Percentiles rank a stretch among this genome's conserved stretches.
Conservation (phyloP, 1,140 invertebrate genomes). For the Planococcus citri region DNA sequence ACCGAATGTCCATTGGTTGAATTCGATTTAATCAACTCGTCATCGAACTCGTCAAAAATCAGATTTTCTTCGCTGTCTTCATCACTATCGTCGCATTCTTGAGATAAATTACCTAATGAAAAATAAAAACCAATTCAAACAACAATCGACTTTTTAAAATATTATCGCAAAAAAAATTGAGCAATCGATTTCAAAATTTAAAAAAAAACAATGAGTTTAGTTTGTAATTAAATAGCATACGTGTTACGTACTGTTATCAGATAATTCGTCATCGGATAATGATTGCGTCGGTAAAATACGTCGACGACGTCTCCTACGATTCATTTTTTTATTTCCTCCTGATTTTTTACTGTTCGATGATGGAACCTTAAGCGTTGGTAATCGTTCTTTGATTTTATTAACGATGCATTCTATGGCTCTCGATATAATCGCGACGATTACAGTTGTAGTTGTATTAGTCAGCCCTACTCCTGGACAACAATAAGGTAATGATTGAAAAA, state of each 20-base stretch:
- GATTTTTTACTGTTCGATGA: not conserved
- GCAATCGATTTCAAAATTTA: too few species aligned
- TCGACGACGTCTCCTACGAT: not conserved
- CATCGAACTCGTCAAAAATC: conserved; percentile 6
- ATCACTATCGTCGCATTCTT: conserved; percentile 1
- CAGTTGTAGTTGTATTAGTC: not conserved
- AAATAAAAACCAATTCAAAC: not conserved
- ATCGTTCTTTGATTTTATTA: not conserved
- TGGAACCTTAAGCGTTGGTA: not conserved
- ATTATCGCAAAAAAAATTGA: not conserved
- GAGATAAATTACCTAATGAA: conserved; percentile 7
- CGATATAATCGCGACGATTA: not conserved
- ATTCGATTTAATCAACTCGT: not conserved
- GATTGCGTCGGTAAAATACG: not conserved
- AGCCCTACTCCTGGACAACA: not conserved
- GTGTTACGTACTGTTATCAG: not conserved
- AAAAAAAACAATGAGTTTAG: too few species aligned
- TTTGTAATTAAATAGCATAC: too few species aligned
- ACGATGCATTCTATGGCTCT: not conserved
- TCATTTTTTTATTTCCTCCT: not conserved
- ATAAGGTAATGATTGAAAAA: not conserved
- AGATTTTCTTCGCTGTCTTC: conserved; percentile 12
- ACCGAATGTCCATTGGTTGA: not conserved
- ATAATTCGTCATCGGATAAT: conserved; percentile 10
- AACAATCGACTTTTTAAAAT: too few species aligned